Base-by-base conservation (phyloP, 92 coral and sea anemone genomes). In the Epizoanthus scotinus region DNA sequence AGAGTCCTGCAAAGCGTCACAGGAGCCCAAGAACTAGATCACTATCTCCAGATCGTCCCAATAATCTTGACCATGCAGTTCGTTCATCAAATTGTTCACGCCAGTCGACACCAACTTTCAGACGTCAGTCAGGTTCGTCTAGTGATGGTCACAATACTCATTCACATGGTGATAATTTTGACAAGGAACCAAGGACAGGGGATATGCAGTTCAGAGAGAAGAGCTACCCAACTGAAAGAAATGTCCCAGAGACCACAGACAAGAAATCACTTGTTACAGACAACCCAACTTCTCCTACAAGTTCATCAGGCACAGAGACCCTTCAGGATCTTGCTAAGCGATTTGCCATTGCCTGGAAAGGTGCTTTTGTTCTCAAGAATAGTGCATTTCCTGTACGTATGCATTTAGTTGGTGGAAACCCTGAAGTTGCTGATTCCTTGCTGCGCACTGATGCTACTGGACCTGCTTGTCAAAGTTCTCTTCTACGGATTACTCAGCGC, bases 321-420 rank as follows among this genome's bases (percentile, higher is more conserved):
- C 92, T 96, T 54, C 99, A 96, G 88, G 98, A 96, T 79, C 93
- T 96, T 88, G 99, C 97, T 56, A 96, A 96, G 67, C 86, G 99
- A 82, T 96, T 96, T 96, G 99, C 99, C 29, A 91, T 96, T 87
- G 99, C 99, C 49, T 96, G 99, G 99, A 93, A 93, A 85, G 99
- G 99, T 77, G 86, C 98, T 81, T 87, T 96, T 67, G 94, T 93
- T 67, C 92, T 96, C 74, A 96, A 96, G 91, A 96, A 89, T 89
- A 96, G 99, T 87, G 97, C 99, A 47, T 96, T 96, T 86, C 99
- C 99, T 60, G 99, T 96, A 38, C 99, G 99, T 25, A 92, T 96
- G 95, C 99, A 96, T 96, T 89, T 96, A 82, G 94, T 96, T 69
- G 99, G 99, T 66, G 99, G 99, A 84, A 96, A 96, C 87, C 99